A percentile compares a stretch with the other conserved stretches of the same genome.
Evolutionary conservation across 2,888 invertebrate species (phyloP).

Genomic region (Leptinotarsa tumamoca): DNA sequence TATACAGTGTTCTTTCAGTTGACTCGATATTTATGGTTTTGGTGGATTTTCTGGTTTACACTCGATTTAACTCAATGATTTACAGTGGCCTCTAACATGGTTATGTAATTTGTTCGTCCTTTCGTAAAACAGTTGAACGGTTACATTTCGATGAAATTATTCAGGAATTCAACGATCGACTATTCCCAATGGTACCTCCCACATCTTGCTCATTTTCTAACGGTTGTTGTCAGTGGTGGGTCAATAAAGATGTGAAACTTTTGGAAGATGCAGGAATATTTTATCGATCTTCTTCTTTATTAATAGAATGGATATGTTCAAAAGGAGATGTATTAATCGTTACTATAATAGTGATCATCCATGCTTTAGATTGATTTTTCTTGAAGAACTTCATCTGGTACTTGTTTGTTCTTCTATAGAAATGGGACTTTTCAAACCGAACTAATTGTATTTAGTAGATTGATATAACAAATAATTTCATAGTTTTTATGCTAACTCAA

Average conservation of each 20-base stretch:
- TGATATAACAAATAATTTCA: too few species aligned
- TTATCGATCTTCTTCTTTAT: too few species aligned
- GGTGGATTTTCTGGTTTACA: slow-evolving; percentile 7
- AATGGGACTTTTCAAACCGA: too few species aligned
- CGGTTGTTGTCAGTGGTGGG: not conserved
- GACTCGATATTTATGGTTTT: slow-evolving; percentile 5
- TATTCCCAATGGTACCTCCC: not conserved
- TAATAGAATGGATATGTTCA: too few species aligned
- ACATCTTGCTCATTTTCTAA: not conserved
- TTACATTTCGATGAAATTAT: not conserved
- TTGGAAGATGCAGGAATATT: too few species aligned
- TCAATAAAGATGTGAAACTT: not conserved
- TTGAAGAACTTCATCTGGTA: too few species aligned
- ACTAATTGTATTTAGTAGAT: too few species aligned
- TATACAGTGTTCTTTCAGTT: not conserved
- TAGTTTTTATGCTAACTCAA: too few species aligned
- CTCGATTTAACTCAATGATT: slow-evolving; percentile 1
- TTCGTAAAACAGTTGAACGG: not conserved
- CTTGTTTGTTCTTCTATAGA: too few species aligned
- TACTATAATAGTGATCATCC: too few species aligned
- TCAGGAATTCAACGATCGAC: not conserved
- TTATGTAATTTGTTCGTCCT: slow-evolving; percentile 7
- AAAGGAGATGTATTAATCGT: too few species aligned
- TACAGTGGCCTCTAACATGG: not conserved
- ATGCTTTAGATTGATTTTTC: too few species aligned